Evolutionary conservation across 64 coral and sea anemone species (phyloP).

Genomic region (Stichodactyla mertensii): DNA sequence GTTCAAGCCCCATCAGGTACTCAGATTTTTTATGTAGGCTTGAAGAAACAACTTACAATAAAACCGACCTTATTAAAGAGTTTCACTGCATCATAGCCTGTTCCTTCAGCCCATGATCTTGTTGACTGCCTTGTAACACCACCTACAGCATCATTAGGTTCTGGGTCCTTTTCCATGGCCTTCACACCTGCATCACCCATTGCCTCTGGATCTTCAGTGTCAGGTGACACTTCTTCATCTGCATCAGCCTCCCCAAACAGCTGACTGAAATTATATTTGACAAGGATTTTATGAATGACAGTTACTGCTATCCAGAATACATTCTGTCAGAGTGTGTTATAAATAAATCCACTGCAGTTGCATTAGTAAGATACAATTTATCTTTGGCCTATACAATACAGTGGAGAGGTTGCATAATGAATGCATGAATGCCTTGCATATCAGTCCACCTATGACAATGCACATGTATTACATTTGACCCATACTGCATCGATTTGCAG

Average conservation of each 20-base stretch:
- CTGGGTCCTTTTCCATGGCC: constrained; percentile 47
- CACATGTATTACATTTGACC: too few relatives aligned
- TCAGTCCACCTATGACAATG: too few relatives aligned
- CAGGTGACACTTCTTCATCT: constrained; percentile 97
- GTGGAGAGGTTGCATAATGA: too few relatives aligned
- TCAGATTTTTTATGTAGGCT: too few relatives aligned
- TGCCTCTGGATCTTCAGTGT: constrained; percentile 94
- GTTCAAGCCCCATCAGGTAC: too few relatives aligned
- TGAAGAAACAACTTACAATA: not conserved
- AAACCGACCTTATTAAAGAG: constrained; percentile 77
- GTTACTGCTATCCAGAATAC: not conserved
- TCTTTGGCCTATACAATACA: too few relatives aligned
- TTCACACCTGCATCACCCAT: constrained; percentile 63
- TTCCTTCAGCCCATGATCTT: constrained; percentile 78
- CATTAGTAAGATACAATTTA: too few relatives aligned
- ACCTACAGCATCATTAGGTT: constrained; percentile 26
- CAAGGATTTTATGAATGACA: not conserved
- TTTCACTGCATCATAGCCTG: constrained; percentile 67
- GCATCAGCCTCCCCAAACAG: constrained; percentile 98
- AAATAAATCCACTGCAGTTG: too few relatives aligned
- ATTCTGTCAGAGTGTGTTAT: too few relatives aligned
- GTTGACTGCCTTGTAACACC: constrained; percentile 72
- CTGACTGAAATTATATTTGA: constrained; percentile 37
- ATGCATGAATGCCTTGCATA: too few relatives aligned
- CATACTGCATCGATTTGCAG: too few relatives aligned